phyloP scores from a whole-genome alignment of 2,888 invertebrate genomes.

The Hirtodrosophila trivittata region DNA sequence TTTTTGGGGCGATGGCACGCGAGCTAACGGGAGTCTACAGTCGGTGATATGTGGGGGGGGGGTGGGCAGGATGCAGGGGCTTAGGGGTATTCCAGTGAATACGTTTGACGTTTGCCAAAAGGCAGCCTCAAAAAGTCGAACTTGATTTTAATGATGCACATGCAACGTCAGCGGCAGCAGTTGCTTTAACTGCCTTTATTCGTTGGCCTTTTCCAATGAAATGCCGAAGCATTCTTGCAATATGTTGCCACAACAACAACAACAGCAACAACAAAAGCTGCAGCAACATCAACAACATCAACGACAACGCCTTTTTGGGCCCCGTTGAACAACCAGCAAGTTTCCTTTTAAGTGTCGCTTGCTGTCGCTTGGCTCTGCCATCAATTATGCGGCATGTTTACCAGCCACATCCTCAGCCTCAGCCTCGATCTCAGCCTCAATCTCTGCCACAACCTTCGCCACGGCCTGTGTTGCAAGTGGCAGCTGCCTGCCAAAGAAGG shows the following conservation, averaged over 20 bases:
- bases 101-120: slow-evolving; percentile 56
- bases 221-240: slow-evolving; percentile 66
- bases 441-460: slow-evolving; percentile 33
- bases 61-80: too few species aligned
- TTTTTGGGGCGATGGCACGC: slow-evolving; percentile 66
- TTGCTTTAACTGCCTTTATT: slow-evolving; percentile 19
- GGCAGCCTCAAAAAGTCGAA: slow-evolving; percentile 41
- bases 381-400: slow-evolving; percentile 77
- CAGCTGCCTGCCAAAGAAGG: slow-evolving; percentile 63
- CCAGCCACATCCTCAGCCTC: slow-evolving; percentile 34
- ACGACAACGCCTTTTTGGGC: slow-evolving; percentile 78
- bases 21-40: slow-evolving; percentile 64
- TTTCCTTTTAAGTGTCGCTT: slow-evolving; percentile 73
- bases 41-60: slow-evolving; percentile 1
- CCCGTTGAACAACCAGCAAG: slow-evolving; percentile 66
- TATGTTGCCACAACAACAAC: slow-evolving; percentile 46
- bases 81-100: slow-evolving; percentile 12
- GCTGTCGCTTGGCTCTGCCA: slow-evolving; percentile 64
- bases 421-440: slow-evolving; percentile 13
- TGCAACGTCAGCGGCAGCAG: slow-evolving; percentile 47
- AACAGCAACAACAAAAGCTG: slow-evolving; percentile 33
- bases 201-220: slow-evolving; percentile 68
- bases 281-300: slow-evolving; percentile 27
- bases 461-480: slow-evolving; percentile 47
- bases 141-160: slow-evolving; percentile 75